Conservation (phyloP, 2,888 invertebrate species). For the Drosophila nigricruria region DNA sequence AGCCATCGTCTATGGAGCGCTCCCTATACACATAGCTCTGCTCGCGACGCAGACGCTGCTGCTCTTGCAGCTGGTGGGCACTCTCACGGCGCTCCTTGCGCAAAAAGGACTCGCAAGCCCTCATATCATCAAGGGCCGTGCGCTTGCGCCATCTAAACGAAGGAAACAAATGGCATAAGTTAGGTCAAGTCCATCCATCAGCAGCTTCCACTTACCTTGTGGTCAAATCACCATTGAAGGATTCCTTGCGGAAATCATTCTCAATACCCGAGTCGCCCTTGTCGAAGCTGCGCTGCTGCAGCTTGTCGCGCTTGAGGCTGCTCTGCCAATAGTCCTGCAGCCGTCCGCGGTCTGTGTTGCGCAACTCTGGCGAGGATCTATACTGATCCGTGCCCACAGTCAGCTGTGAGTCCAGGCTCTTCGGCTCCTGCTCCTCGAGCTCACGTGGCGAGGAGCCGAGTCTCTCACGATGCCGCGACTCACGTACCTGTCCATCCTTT, state of each 20-base stretch:
- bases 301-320: slow-evolving; percentile 86
- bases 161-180: neutral
- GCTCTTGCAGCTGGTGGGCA: slow-evolving; percentile 86
- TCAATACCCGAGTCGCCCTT: slow-evolving; percentile 92
- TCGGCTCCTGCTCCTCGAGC: slow-evolving; percentile 86
- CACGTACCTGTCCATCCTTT: slow-evolving; percentile 84
- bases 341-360: slow-evolving; percentile 80
- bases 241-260: slow-evolving; percentile 91
- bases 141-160: slow-evolving; percentile 85
- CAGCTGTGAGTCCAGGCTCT: slow-evolving; percentile 89
- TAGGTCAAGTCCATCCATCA: neutral
- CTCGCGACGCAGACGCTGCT: slow-evolving; percentile 84
- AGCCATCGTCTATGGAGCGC: slow-evolving; percentile 89
- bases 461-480: slow-evolving; percentile 85
- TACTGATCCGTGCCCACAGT: slow-evolving; percentile 86
- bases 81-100: slow-evolving; percentile 91
- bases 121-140: slow-evolving; percentile 89
- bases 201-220: slow-evolving; percentile 71
- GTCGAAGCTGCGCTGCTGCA: slow-evolving; percentile 86
- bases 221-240: slow-evolving; percentile 87
- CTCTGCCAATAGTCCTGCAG: slow-evolving; percentile 88
- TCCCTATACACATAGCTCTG: slow-evolving; percentile 87
- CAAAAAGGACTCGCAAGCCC: slow-evolving; percentile 89
- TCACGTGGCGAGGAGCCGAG: slow-evolving; percentile 68
- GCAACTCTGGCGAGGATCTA: slow-evolving; percentile 88